Conservation (phyloP, 2,888 invertebrate species). For the Tipula lateralis region DNA sequence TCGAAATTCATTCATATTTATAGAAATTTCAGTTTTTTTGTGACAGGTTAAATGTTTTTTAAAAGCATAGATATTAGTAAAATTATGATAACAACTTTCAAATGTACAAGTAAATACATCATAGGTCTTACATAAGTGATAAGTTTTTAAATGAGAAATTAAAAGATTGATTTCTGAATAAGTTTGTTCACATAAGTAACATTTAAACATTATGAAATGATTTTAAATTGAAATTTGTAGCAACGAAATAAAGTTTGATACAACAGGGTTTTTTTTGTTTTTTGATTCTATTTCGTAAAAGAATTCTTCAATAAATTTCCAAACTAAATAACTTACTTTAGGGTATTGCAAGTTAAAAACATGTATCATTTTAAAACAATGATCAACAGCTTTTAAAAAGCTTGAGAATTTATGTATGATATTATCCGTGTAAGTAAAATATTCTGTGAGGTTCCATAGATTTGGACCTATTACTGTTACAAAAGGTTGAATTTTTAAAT, state of each 20-base stretch:
- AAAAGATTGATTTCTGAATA: not conserved
- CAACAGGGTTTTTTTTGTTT: not conserved
- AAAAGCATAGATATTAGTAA: too few species aligned
- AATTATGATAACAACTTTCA: too few species aligned
- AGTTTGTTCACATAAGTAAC: not conserved
- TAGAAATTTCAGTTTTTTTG: too few species aligned
- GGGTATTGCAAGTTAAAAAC: conserved; percentile 33
- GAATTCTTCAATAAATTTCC: conserved; percentile 31
- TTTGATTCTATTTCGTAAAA: conserved; percentile 32
- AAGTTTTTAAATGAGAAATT: not conserved
- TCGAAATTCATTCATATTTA: too few species aligned
- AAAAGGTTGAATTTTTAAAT: too few species aligned
- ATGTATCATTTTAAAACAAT: conserved; percentile 33
- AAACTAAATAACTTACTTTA: conserved; percentile 29
- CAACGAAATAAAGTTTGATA: not conserved
- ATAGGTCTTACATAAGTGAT: too few species aligned
- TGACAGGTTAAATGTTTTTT: too few species aligned
- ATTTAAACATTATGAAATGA: not conserved
- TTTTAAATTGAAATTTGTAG: not conserved
- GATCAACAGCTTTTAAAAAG: conserved; percentile 31
- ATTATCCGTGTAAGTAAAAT: conserved; percentile 31
- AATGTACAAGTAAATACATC: too few species aligned
- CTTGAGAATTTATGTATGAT: conserved; percentile 28
- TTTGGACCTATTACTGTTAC: too few species aligned
- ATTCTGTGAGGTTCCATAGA: too few species aligned